These are phyloP conservation scores for Procapra przewalskii DNA, from an alignment of 2,113 vertebrate species.

Conservation along the genomic window DNA sequence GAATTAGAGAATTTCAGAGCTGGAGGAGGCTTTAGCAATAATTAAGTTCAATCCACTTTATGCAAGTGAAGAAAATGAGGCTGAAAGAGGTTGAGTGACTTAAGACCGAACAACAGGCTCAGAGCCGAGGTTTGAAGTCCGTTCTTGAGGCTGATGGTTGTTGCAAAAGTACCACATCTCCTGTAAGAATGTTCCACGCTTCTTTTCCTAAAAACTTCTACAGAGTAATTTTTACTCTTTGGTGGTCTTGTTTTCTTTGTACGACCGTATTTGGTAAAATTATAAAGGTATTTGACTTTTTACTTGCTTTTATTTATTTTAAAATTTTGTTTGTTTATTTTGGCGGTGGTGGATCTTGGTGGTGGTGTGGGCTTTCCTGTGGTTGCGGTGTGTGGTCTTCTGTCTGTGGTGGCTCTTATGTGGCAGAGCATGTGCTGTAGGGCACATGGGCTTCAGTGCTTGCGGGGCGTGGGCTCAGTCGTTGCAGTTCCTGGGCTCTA, in stretches of 20 bases:
- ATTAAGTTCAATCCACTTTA: background rate
- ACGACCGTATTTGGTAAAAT: background rate
- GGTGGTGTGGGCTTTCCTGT: background rate
- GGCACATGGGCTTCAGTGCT: background rate
- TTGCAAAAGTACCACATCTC: background rate
- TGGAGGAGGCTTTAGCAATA: background rate
- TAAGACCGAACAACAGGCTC: background rate
- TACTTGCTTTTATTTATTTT: background rate
- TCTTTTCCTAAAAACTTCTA: background rate
- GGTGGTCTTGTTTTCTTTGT: background rate
- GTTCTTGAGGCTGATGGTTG: background rate
- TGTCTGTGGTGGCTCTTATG: background rate
- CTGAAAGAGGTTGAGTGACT: background rate
- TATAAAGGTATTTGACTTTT: background rate
- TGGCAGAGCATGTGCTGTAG: background rate
- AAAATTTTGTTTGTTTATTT: background rate
- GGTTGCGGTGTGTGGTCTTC: accelerated
- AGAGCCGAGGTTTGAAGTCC: background rate
- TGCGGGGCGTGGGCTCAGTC: background rate
- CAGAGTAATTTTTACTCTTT: background rate
- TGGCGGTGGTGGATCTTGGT: background rate
- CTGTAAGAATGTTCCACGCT: background rate
- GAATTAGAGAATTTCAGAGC: background rate
- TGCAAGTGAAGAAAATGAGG: background rate
- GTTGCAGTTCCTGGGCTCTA: accelerated